Base-by-base conservation (phyloP, 2,888 invertebrate genomes). In the Aleiodes alternator region DNA sequence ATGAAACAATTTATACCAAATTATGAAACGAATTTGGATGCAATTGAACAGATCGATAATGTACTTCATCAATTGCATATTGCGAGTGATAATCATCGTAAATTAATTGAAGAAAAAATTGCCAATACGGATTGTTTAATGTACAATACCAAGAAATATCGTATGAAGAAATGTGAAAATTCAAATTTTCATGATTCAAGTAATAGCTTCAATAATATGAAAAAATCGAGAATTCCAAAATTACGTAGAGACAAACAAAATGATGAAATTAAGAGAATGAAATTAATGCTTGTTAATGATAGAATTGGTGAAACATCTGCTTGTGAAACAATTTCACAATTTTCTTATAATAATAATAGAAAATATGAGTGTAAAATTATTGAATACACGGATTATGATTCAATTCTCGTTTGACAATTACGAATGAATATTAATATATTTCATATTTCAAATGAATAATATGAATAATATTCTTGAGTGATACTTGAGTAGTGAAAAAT, bases 61-160 rank as follows among this genome's bases (percentile, higher is more conserved):
- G 64, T 64, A 48, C 23, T 43, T 43, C 78, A 82, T 16, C 85
- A 87, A 76, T 78, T 87, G 69, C 82, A 81, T 31, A 82, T 80
- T n/a, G 88, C 88, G 66, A 87, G 87, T 80, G 80, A 82, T 53
- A 86, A 87, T 79, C 87, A 88, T 80, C 84, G 83, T 11, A 78
- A 81, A 5, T 85, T 88, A 16, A 79, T 88, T 43, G 83, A 85
- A 72, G 81, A 83, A 57, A 83, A 87, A 55, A 82, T 83, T 38
- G 76, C 78, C 69, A 79, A 83, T 59, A 59, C 53, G 29, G 23
- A 23, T 48, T 48, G 7, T 12, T 14, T 51, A 50, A 51, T 0
- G 7, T 31, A 51, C n/a, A n/a, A 68, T n/a, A 12, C 51, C 1
- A 50, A 29, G 7, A 31, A 64, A 48, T 11, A 38, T 11, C 50